These are phyloP conservation scores for Tethea ocularis DNA, from an alignment of 2,888 invertebrate species.

Conservation along the genomic window DNA sequence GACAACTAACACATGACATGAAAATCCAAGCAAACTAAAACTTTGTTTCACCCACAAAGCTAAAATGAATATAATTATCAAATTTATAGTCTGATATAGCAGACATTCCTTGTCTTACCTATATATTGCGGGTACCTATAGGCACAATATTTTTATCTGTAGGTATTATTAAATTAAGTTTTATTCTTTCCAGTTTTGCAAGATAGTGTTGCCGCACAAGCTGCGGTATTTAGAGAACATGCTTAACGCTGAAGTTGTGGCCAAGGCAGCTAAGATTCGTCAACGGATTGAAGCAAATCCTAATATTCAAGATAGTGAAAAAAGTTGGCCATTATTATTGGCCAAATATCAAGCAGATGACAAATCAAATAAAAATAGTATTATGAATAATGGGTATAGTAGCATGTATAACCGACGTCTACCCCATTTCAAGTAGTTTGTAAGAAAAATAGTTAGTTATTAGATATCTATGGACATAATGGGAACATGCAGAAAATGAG, in stretches of 20 bases:
- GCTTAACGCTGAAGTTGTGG: constrained; percentile 72
- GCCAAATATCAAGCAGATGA: constrained; percentile 65
- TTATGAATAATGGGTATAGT: constrained; percentile 34
- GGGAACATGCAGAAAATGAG: no score
- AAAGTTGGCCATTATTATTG: constrained; percentile 67
- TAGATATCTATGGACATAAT: no score
- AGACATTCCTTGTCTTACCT: no score
- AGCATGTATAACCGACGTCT: constrained; percentile 49
- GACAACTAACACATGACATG: no score
- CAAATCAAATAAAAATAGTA: constrained; percentile 34
- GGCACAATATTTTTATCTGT: no score
- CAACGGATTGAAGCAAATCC: constrained; percentile 69
- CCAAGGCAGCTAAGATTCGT: constrained; percentile 71
- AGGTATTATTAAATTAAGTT: not conserved
- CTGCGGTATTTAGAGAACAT: constrained; percentile 75
- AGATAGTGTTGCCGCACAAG: constrained; percentile 74
- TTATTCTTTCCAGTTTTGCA: constrained; percentile 58
- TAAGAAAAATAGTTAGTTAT: not conserved
- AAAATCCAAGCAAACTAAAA: no score
- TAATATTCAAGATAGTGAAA: constrained; percentile 60
- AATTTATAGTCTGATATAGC: no score
- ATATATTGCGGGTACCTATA: no score
- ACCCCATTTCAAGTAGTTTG: constrained; percentile 39
- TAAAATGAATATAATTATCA: no score
- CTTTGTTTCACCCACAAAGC: no score